phyloP scores from a whole-genome alignment of 2,888 invertebrate species.

The Yponomeuta sedellus region DNA sequence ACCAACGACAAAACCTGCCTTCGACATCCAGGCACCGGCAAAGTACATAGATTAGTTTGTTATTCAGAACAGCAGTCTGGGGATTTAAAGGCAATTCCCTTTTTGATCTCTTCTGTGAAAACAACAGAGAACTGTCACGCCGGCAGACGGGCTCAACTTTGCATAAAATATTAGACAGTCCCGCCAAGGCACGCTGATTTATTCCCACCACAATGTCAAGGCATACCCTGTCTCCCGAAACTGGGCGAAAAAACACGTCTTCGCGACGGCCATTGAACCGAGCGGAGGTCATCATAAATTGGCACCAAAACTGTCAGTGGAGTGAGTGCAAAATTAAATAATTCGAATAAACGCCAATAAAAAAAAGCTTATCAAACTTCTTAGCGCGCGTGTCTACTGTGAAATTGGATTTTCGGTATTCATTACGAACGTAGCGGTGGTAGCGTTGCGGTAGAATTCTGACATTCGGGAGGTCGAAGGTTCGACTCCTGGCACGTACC shows the following conservation, averaged over 20 bases:
- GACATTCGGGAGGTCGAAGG: no score
- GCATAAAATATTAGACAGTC: slow-evolving; percentile 63
- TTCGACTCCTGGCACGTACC: no score
- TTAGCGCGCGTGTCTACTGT: neutral
- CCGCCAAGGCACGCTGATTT: slow-evolving; percentile 16
- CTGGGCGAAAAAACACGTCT: neutral
- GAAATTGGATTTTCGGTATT: slow-evolving; percentile 3
- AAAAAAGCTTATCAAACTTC: slow-evolving; percentile 11
- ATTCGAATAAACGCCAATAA: slow-evolving; percentile 16
- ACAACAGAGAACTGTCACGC: slow-evolving; percentile 48
- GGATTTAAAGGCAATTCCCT: slow-evolving; percentile 70
- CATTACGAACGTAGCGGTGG: no score
- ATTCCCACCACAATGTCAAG: slow-evolving; percentile 4
- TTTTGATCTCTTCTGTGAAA: slow-evolving; percentile 67
- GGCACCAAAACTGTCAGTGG: neutral
- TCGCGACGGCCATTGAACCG: neutral
- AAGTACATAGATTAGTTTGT: slow-evolving; percentile 58
- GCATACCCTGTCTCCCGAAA: neutral
- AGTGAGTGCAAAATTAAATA: slow-evolving; percentile 12
- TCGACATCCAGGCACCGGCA: neutral
- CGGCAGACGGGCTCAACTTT: slow-evolving; percentile 54
- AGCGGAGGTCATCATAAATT: neutral
- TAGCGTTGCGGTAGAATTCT: no score
- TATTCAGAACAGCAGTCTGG: slow-evolving; percentile 57
- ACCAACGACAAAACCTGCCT: neutral